Conservation (phyloP, 2,113 vertebrate genomes). For the Centropus unirufus region DNA sequence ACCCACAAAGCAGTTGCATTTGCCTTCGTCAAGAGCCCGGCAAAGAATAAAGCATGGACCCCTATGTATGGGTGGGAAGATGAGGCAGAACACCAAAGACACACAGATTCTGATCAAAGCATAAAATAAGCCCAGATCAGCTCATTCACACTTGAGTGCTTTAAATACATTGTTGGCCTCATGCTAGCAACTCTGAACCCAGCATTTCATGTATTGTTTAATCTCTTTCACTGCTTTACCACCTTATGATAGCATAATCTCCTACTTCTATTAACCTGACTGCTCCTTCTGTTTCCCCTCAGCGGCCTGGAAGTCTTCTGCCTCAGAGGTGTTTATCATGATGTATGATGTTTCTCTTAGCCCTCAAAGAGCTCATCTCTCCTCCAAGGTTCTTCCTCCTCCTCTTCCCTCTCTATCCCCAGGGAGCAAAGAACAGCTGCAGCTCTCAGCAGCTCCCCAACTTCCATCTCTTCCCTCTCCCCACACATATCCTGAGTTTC, state of each 20-base stretch:
- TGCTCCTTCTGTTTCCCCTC: neutral
- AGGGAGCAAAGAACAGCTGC: neutral
- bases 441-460: slow-evolving; percentile 26
- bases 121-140: neutral
- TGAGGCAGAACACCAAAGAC: neutral
- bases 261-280: neutral
- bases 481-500: neutral
- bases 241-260: neutral
- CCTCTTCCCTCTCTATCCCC: neutral
- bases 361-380: neutral
- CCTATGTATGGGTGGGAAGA: neutral
- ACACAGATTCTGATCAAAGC: neutral
- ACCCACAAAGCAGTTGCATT: neutral
- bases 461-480: neutral
- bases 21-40: neutral
- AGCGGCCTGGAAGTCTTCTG: neutral
- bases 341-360: neutral
- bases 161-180: neutral
- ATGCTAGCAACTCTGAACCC: neutral
- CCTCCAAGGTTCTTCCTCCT: neutral
- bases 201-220: neutral
- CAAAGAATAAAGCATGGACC: neutral
- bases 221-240: neutral
- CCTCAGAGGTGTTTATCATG: neutral
- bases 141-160: neutral